Conservation (phyloP, 2,113 vertebrate genomes). For the Delphinapterus leucas region DNA sequence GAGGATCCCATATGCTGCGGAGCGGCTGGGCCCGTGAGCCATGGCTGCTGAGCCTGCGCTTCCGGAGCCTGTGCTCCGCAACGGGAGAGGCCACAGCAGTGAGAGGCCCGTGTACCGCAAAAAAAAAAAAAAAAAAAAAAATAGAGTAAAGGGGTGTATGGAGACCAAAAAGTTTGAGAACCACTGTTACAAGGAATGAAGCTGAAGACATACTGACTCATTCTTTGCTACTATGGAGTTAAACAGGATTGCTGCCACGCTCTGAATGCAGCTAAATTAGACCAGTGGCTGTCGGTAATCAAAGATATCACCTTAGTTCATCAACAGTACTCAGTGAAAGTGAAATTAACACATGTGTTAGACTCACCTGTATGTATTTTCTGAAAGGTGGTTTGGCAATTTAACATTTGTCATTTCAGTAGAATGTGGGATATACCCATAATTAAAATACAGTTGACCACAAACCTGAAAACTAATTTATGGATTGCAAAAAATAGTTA, state of each 20-base stretch:
- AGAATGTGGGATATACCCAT: background rate
- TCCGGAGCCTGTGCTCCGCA: too few species aligned
- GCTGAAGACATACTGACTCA: background rate
- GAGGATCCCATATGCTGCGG: too few species aligned
- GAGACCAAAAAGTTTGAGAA: background rate
- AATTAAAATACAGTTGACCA: constrained; percentile 21
- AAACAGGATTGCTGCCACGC: background rate
- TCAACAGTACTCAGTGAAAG: background rate
- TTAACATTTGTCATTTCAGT: background rate
- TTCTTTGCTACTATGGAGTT: background rate
- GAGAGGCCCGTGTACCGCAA: too few species aligned
- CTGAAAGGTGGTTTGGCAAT: background rate
- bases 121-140: too few species aligned
- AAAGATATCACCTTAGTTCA: background rate
- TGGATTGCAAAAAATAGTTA: background rate
- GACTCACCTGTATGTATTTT: background rate
- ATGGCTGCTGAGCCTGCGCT: too few species aligned
- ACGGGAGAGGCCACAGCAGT: too few species aligned
- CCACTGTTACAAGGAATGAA: background rate
- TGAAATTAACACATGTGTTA: background rate
- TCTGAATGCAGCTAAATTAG: background rate
- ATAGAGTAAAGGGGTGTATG: background rate
- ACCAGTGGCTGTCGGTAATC: background rate
- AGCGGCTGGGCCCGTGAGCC: too few species aligned
- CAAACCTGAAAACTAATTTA: background rate